phyloP scores from a whole-genome alignment of 2,113 vertebrate species.

The Myanophis thanlyinensis region DNA sequence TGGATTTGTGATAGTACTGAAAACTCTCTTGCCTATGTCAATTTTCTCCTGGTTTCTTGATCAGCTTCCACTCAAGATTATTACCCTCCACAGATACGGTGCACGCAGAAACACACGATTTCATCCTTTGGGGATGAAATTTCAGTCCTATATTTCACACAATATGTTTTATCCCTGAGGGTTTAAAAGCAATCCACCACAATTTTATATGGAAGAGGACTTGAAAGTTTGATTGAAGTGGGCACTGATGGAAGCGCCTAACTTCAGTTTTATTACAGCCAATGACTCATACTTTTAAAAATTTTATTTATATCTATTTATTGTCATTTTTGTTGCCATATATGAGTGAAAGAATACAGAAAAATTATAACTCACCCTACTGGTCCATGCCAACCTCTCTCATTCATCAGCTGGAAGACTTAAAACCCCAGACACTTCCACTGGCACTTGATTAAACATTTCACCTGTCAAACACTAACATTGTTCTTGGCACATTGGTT shows the following conservation, averaged over 20 bases:
- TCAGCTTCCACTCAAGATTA: not conserved
- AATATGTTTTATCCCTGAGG: not conserved
- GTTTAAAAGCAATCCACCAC: not conserved
- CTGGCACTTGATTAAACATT: not conserved
- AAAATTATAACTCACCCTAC: too few relatives aligned
- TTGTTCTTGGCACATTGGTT: not conserved
- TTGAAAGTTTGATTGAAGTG: not conserved
- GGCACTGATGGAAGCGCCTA: not conserved
- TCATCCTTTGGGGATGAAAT: not conserved
- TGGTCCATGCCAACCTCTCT: not conserved
- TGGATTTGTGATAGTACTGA: not conserved
- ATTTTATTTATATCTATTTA: not conserved
- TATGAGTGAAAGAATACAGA: not conserved
- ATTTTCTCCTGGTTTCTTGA: constrained; percentile 16
- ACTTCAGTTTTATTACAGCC: not conserved
- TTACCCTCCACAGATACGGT: not conserved
- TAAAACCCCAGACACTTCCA: not conserved
- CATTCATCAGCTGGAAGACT: not conserved
- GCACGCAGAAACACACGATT: not conserved
- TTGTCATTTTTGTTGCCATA: not conserved
- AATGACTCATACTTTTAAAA: not conserved
- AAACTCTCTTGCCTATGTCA: constrained; percentile 2
- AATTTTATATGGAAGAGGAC: not conserved
- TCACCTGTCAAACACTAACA: not conserved
- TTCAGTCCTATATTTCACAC: not conserved